Evolutionary conservation across 2,888 invertebrate species (phyloP).

Genomic region (Cryptocheilus praepositus): DNA sequence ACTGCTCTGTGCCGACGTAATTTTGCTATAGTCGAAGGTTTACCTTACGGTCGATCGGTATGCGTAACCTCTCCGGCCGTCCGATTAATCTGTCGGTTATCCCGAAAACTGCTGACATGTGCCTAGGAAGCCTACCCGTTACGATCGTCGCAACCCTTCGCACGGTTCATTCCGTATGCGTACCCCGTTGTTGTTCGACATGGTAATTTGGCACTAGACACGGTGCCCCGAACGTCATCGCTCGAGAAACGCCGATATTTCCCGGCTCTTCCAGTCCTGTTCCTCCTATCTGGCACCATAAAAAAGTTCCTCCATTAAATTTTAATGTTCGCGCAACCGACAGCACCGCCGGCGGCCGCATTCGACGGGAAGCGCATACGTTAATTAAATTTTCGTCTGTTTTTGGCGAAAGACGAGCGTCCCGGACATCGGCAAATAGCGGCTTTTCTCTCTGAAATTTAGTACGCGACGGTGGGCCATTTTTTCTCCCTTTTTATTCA

Average conservation of each 20-base stretch:
- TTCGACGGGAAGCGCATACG: neutral
- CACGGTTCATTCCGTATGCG: slow-evolving; percentile 31
- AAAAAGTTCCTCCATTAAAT: slow-evolving; percentile 34
- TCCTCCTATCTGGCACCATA: too few relatives aligned
- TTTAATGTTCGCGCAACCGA: neutral
- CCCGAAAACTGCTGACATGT: slow-evolving; percentile 45
- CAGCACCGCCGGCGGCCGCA: neutral
- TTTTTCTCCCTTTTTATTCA: too few relatives aligned
- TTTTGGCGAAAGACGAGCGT: too few relatives aligned
- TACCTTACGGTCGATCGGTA: slow-evolving; percentile 12
- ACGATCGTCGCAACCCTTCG: slow-evolving; percentile 22
- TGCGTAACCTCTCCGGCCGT: slow-evolving; percentile 12
- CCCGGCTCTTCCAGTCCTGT: slow-evolving; percentile 18
- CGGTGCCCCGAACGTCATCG: slow-evolving; percentile 31
- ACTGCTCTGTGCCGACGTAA: too few relatives aligned
- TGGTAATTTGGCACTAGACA: slow-evolving; percentile 43
- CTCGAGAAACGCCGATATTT: slow-evolving; percentile 36
- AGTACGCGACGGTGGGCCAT: too few relatives aligned
- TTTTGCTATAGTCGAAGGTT: neutral
- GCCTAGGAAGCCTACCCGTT: neutral
- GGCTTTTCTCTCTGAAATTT: too few relatives aligned
- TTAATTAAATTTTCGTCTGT: slow-evolving; percentile 1
- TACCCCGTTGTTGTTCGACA: slow-evolving; percentile 38
- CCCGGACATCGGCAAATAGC: too few relatives aligned
- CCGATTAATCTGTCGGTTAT: slow-evolving; percentile 29